These are phyloP conservation scores for Cercopithecus mona DNA, from an alignment of 2,113 vertebrate species.

Conservation along the genomic window DNA sequence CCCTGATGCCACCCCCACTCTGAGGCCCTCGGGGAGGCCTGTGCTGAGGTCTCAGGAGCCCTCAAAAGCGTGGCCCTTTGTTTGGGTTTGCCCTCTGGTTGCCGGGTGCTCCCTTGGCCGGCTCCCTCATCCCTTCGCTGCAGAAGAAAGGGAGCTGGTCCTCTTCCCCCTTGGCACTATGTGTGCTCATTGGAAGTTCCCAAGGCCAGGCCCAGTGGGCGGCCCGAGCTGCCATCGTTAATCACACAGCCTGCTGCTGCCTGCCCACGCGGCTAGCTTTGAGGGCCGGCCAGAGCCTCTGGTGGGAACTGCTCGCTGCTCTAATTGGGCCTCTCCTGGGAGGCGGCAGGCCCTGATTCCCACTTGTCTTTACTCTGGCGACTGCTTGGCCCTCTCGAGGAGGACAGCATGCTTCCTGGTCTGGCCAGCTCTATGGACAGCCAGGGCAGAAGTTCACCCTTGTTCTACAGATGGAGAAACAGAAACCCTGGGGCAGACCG, in stretches of 20 bases:
- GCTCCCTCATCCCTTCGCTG: not conserved
- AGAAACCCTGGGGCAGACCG: constrained; percentile 53
- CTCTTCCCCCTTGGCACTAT: constrained; percentile 30
- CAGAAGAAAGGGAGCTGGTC: constrained; percentile 33
- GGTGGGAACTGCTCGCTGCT: constrained; percentile 55
- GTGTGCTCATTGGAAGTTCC: not conserved
- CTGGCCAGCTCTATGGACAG: not conserved
- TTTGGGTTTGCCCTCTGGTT: not conserved
- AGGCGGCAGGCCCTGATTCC: constrained; percentile 42
- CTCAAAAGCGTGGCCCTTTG: not conserved
- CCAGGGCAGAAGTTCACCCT: constrained; percentile 57
- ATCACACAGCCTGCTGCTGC: constrained; percentile 41
- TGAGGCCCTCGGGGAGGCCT: not conserved
- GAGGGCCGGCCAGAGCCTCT: constrained; percentile 63
- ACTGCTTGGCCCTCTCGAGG: not conserved
- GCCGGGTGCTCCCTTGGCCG: not conserved
- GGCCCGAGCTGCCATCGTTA: not conserved
- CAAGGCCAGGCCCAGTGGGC: constrained; percentile 38
- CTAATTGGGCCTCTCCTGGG: constrained; percentile 66
- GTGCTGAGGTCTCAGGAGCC: not conserved
- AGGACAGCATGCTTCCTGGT: constrained; percentile 38
- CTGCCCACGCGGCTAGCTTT: constrained; percentile 64
- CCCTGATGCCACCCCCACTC: not conserved
- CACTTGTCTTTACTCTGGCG: constrained; percentile 42
- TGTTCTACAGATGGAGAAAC: constrained; percentile 60